These are phyloP conservation scores for Drusus annulatus DNA, from an alignment of 1,140 invertebrate species.

Conservation along the genomic window DNA sequence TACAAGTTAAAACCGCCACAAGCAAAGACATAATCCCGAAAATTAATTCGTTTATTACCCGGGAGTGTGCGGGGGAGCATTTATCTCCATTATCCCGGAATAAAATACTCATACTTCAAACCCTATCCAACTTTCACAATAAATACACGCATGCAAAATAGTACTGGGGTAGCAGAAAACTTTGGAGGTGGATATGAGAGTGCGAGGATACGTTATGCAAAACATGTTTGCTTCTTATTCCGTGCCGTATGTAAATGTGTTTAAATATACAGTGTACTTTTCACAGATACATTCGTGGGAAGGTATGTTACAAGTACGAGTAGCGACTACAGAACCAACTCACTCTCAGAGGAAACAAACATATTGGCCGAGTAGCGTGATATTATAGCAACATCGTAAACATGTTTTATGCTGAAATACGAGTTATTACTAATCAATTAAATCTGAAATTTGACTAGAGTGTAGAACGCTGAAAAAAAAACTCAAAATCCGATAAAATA, in stretches of 20 bases:
- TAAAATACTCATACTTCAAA: constrained; percentile 48
- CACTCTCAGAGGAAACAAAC: no score
- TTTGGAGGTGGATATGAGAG: constrained; percentile 1
- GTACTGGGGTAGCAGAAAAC: constrained; percentile 44
- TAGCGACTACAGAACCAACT: no score
- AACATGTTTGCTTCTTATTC: constrained; percentile 23
- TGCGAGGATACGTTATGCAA: constrained; percentile 27
- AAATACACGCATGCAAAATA: constrained; percentile 57
- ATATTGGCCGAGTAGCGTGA: no score
- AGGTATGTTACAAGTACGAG: no score
- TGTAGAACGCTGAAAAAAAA: no score
- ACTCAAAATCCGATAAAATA: no score
- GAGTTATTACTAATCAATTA: no score
- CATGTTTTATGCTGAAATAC: no score
- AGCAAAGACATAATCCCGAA: constrained; percentile 60
- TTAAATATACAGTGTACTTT: neutral
- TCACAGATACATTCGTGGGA: no score
- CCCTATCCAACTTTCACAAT: constrained; percentile 56
- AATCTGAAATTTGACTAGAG: no score
- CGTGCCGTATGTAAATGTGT: neutral
- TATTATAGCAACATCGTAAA: no score
- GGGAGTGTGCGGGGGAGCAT: constrained; percentile 55
- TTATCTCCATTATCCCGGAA: constrained; percentile 58
- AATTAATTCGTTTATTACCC: constrained; percentile 60
- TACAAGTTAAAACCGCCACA: constrained; percentile 57